Percentiles rank a stretch among this genome's conserved stretches.
Evolutionary conservation across 2,888 invertebrate species (phyloP).

Genomic region (Phragmatobia fuliginosa): DNA sequence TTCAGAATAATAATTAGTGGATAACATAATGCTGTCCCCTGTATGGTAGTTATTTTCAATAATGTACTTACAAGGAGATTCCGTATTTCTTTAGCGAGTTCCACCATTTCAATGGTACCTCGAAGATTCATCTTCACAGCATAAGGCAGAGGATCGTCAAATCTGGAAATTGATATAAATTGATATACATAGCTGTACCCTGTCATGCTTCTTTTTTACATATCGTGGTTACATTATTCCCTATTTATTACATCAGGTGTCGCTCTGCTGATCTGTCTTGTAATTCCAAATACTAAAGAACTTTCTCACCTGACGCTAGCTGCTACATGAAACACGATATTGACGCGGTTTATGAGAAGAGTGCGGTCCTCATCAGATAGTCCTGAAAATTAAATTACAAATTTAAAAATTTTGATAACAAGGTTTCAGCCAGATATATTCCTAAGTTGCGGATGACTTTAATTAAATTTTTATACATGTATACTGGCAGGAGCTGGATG

Average conservation of each 20-base stretch:
- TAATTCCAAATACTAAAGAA: too few relatives aligned
- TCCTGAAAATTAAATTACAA: slow-evolving; percentile 72
- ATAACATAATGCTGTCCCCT: too few relatives aligned
- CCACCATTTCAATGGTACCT: slow-evolving; percentile 88
- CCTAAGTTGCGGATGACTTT: too few relatives aligned
- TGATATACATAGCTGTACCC: background rate
- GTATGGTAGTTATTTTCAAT: too few relatives aligned
- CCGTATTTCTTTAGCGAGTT: slow-evolving; percentile 86
- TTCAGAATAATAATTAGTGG: too few relatives aligned
- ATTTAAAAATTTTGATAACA: too few relatives aligned
- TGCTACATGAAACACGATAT: slow-evolving; percentile 92
- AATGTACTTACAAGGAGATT: slow-evolving; percentile 77
- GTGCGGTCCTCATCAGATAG: slow-evolving; percentile 81
- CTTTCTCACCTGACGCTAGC: slow-evolving; percentile 91
- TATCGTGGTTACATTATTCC: too few relatives aligned
- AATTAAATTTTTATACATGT: too few relatives aligned
- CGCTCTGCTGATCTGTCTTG: too few relatives aligned
- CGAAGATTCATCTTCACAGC: slow-evolving; percentile 89
- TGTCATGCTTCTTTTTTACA: background rate
- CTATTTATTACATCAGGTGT: too few relatives aligned
- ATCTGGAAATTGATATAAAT: slow-evolving; percentile 80
- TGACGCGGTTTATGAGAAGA: slow-evolving; percentile 86
- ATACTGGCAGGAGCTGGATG: too few relatives aligned
- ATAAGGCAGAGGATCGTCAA: slow-evolving; percentile 91
- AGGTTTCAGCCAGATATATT: too few relatives aligned